A percentile compares a stretch with the other conserved stretches of the same genome.
These are phyloP conservation scores for Cyclina sinensis DNA, from an alignment of 1,140 invertebrate genomes.

Conservation along the genomic window DNA sequence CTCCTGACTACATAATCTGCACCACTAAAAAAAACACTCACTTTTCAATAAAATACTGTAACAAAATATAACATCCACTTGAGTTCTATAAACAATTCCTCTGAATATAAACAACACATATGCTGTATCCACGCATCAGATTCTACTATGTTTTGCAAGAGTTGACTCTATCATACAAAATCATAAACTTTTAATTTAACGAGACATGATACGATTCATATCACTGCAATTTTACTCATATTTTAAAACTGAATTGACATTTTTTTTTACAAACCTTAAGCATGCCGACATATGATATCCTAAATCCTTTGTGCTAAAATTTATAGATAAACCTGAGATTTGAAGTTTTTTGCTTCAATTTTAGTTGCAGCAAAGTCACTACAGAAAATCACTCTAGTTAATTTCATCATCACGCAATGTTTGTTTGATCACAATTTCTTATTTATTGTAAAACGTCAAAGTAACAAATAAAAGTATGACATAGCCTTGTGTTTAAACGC, in stretches of 20 bases:
- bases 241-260: too few relatives aligned
- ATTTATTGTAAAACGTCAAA: slow-evolving; percentile 22
- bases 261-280: too few relatives aligned
- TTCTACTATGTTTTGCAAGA: not conserved
- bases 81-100: slow-evolving; percentile 12
- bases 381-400: not conserved
- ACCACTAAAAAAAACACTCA: not conserved
- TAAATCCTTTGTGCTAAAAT: slow-evolving; percentile 13
- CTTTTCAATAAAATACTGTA: not conserved
- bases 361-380: not conserved
- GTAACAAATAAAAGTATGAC: slow-evolving; percentile 42
- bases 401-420: not conserved
- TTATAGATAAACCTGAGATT: not conserved
- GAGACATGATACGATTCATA: too few relatives aligned
- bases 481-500: not conserved
- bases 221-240: too few relatives aligned
- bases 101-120: slow-evolving; percentile 1
- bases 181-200: not conserved
- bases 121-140: not conserved
- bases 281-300: not conserved
- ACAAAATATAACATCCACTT: slow-evolving; percentile 28
- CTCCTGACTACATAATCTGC: not conserved
- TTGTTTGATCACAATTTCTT: slow-evolving; percentile 24
- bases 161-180: not conserved
- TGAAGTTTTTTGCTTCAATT: not conserved